A percentile compares a stretch with the other conserved stretches of the same genome.
phyloP scores from a whole-genome alignment of 1,140 invertebrate species.

The Hyphantria cunea region DNA sequence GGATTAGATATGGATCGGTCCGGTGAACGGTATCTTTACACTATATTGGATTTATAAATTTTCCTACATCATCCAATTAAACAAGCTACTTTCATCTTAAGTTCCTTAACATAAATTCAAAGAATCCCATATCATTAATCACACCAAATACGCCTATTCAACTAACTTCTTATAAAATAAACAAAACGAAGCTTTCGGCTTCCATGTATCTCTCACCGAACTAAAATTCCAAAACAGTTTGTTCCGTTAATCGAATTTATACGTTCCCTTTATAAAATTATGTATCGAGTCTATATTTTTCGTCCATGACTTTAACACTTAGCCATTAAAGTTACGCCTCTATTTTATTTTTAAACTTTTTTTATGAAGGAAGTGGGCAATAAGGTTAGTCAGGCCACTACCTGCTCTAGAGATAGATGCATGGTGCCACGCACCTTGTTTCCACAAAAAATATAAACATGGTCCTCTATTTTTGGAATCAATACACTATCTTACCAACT shows the following conservation, averaged over 20 bases:
- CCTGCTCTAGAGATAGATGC: constrained; percentile 42
- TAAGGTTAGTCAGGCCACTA: constrained; percentile 54
- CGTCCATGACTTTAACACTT: constrained; percentile 51
- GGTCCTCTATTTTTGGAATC: constrained; percentile 57
- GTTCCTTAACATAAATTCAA: constrained; percentile 48
- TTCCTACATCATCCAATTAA: constrained; percentile 58
- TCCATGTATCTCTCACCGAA: too few species aligned
- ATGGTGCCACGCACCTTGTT: constrained; percentile 57
- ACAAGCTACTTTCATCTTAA: constrained; percentile 15
- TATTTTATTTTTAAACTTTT: constrained; percentile 41
- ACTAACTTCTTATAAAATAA: constrained; percentile 20
- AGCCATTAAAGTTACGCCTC: constrained; percentile 45
- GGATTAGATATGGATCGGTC: too few species aligned
- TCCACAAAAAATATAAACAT: constrained; percentile 69
- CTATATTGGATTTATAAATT: constrained; percentile 24
- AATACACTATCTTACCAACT: constrained; percentile 37
- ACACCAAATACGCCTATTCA: constrained; percentile 32
- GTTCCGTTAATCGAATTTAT: not conserved
- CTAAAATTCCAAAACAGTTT: constrained; percentile 2
- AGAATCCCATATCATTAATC: constrained; percentile 53
- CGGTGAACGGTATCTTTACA: too few species aligned
- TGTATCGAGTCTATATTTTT: constrained; percentile 31
- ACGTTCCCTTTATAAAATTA: constrained; percentile 12
- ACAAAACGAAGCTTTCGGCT: too few species aligned
- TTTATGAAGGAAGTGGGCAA: constrained; percentile 64